phyloP scores from a whole-genome alignment of 1,140 invertebrate genomes.

The Trachelipus rathkii region DNA sequence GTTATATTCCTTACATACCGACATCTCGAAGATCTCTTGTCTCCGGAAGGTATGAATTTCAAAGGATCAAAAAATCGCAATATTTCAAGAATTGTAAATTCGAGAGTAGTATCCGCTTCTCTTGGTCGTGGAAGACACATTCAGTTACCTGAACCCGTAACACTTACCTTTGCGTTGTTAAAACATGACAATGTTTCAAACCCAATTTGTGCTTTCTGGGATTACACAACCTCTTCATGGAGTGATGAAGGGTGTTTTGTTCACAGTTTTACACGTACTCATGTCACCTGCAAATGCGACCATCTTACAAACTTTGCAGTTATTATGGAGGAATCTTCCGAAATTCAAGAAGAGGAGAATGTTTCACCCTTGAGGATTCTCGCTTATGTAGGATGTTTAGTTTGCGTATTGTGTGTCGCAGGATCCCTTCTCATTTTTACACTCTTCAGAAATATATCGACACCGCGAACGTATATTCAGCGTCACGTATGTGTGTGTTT shows the following conservation, averaged over 20 bases:
- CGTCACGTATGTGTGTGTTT: conserved; percentile 90
- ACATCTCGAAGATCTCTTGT: conserved; percentile 51
- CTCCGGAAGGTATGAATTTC: conserved; percentile 29
- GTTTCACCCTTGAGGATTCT: conserved; percentile 67
- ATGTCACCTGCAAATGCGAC: conserved; percentile 87
- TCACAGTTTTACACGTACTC: conserved; percentile 72
- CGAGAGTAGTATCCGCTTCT: conserved; percentile 89
- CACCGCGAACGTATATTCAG: conserved; percentile 83
- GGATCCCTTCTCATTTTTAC: conserved; percentile 80
- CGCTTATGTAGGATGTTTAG: conserved; percentile 77
- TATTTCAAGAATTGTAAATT: conserved; percentile 59
- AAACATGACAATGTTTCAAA: conserved; percentile 70
- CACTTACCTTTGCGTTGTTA: conserved; percentile 73
- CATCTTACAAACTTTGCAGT: conserved; percentile 96
- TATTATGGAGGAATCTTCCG: conserved; percentile 77
- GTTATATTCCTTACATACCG: conserved; percentile 55
- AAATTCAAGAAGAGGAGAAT: conserved; percentile 51
- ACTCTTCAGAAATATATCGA: conserved; percentile 74
- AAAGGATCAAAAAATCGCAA: conserved; percentile 23
- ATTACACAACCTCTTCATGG: conserved; percentile 82
- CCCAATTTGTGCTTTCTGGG: conserved; percentile 91
- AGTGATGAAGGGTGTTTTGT: conserved; percentile 84
- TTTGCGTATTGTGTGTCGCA: conserved; percentile 76
- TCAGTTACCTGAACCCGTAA: conserved; percentile 76
- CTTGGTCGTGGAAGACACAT: conserved; percentile 68